Evolutionary conservation across 2,113 vertebrate species (phyloP).

Genomic region (Malurus melanocephalus): DNA sequence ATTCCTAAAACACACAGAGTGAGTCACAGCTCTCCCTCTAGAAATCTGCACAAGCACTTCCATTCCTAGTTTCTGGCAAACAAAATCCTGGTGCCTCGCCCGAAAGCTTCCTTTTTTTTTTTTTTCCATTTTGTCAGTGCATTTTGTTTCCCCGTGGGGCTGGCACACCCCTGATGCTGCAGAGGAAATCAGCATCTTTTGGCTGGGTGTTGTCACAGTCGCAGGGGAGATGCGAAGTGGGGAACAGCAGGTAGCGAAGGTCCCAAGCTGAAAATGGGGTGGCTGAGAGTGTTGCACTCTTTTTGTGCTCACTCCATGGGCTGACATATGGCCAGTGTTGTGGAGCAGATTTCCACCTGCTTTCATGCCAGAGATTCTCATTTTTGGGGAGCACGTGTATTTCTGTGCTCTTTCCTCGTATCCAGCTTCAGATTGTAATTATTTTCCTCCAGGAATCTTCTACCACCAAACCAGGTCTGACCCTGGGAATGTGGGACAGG

Average conservation of each 20-base stretch:
- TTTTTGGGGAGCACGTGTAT: neutral
- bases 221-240: neutral
- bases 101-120: neutral
- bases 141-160: fast-evolving
- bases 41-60: neutral
- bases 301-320: neutral
- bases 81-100: neutral
- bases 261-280: neutral
- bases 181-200: neutral
- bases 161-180: neutral
- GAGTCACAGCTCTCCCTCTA: neutral
- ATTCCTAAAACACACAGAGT: neutral
- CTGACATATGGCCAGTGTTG: fast-evolving
- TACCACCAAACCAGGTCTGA: neutral
- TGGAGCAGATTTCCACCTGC: neutral
- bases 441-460: neutral
- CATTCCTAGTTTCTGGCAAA: neutral
- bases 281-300: neutral
- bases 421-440: neutral
- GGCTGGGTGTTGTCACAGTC: neutral
- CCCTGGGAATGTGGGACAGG: neutral
- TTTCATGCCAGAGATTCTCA: neutral
- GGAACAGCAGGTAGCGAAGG: too few species aligned
- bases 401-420: neutral
- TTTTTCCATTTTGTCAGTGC: neutral